Evolutionary conservation across 2,888 invertebrate species (phyloP).

Genomic region (Xylota segnis): DNA sequence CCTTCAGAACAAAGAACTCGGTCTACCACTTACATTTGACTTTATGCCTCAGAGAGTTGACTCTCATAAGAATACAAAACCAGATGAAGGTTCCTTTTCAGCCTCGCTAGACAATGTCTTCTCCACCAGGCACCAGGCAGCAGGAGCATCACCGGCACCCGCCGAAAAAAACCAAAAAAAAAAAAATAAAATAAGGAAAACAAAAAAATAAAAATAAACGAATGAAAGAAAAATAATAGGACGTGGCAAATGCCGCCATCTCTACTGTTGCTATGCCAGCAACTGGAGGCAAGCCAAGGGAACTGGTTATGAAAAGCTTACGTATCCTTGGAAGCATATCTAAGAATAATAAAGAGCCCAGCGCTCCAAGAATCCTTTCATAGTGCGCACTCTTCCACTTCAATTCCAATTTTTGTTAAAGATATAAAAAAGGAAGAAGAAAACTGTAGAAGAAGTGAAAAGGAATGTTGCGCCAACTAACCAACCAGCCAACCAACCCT

Average conservation of each 20-base stretch:
- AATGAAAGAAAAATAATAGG: conserved; percentile 48
- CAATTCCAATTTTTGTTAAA: conserved; percentile 55
- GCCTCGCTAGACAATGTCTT: conserved; percentile 59
- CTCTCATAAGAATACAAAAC: conserved; percentile 57
- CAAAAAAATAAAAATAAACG: conserved; percentile 20
- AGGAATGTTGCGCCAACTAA: conserved; percentile 6
- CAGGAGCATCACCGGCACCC: conserved; percentile 4
- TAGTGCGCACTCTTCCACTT: conserved; percentile 71
- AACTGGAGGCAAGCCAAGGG: conserved; percentile 68
- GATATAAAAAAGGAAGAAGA: background rate
- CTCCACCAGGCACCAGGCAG: background rate
- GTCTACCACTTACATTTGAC: conserved; percentile 47
- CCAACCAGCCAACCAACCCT: conserved; percentile 10
- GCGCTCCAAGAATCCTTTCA: conserved; percentile 63
- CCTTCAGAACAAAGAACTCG: conserved; percentile 37
- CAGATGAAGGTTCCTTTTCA: conserved; percentile 59
- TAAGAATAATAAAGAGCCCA: conserved; percentile 60
- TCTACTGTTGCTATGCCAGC: conserved; percentile 21
- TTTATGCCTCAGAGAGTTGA: conserved; percentile 59
- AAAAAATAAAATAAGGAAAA: too few species aligned
- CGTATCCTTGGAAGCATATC: conserved; percentile 64
- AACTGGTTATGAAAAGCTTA: conserved; percentile 65
- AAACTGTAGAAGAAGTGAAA: conserved; percentile 11
- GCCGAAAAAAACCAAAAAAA: conserved; percentile 9
- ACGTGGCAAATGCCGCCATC: conserved; percentile 40